A percentile compares a stretch with the other conserved stretches of the same genome.
phyloP scores from a whole-genome alignment of 2,797 vertebrate species.

The Channallabes apus region DNA sequence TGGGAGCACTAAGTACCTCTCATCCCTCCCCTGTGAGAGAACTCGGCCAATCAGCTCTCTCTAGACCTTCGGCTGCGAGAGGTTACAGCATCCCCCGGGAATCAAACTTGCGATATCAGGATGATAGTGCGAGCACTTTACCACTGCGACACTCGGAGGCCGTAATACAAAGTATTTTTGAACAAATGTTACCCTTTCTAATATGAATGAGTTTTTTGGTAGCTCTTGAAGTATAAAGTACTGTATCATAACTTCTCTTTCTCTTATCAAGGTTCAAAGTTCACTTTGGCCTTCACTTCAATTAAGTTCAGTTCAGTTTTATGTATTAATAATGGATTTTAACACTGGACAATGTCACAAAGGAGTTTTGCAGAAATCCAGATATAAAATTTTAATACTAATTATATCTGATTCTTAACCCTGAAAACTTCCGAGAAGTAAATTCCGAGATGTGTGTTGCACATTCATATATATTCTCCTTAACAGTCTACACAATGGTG shows the following conservation, averaged over 20 bases:
- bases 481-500: background rate
- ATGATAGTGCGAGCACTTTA: too few relatives aligned
- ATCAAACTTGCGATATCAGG: too few relatives aligned
- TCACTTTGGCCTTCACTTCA: conserved; percentile 8
- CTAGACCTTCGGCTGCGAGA: too few relatives aligned
- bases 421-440: background rate
- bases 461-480: background rate
- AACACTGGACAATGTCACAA: background rate
- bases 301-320: conserved; percentile 3
- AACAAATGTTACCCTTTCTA: background rate
- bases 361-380: background rate
- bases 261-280: background rate
- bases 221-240: background rate
- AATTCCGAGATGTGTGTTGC: background rate
- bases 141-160: too few relatives aligned
- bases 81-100: too few relatives aligned
- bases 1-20: too few relatives aligned
- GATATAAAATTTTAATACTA: background rate
- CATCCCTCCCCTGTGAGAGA: too few relatives aligned
- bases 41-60: too few relatives aligned
- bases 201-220: background rate
- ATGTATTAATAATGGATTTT: background rate
- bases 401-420: too few relatives aligned
- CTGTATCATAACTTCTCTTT: background rate
- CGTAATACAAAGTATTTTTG: background rate